Percentiles rank a stretch among this genome's conserved stretches.
Conservation (phyloP, 2,113 vertebrate species). For the Copsychus sechellarum region DNA sequence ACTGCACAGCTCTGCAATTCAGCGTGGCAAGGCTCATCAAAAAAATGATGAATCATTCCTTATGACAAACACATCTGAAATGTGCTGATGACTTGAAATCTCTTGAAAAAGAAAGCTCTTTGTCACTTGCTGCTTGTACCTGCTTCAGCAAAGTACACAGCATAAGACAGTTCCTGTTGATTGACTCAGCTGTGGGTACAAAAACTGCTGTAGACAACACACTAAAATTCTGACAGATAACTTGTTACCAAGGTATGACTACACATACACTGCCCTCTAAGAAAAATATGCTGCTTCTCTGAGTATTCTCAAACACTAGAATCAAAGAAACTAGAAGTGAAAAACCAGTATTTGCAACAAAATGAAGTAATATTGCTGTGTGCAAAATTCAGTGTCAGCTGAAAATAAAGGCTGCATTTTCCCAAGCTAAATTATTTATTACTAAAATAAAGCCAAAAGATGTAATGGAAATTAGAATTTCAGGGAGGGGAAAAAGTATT, state of each 20-base stretch:
- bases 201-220: not conserved
- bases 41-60: not conserved
- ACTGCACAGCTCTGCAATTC: not conserved
- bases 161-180: not conserved
- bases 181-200: not conserved
- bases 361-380: not conserved
- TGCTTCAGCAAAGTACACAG: not conserved
- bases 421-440: not conserved
- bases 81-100: not conserved
- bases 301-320: not conserved
- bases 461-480: not conserved
- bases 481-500: fast-evolving
- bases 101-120: not conserved
- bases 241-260: not conserved
- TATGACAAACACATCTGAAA: not conserved
- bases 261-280: not conserved
- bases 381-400: not conserved
- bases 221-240: not conserved
- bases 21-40: not conserved
- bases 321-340: not conserved
- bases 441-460: not conserved
- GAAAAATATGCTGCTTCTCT: not conserved
- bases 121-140: not conserved
- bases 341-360: not conserved
- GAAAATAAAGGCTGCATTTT: not conserved